Base-by-base conservation (phyloP, 2,113 vertebrate genomes). In the Orthonyx spaldingii region DNA sequence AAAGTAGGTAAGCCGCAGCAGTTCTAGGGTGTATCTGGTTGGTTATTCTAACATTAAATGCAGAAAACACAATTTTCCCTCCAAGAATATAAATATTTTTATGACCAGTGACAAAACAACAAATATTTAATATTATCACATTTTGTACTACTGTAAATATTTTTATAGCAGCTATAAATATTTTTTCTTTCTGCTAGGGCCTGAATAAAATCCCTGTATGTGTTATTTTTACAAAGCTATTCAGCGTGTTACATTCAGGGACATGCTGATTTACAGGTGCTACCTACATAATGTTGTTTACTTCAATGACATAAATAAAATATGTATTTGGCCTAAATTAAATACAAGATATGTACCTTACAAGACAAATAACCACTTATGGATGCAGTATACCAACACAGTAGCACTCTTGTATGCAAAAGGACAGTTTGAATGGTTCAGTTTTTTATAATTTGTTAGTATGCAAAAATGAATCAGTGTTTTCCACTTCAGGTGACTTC, bases 401-500 rank as follows among this genome's bases (percentile, higher is more conserved):
- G 33, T 41, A 66, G 56, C 60, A 57, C 53, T 91, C 85, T 50
- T 6, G 1, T 39, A 56, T 32, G 39, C 32, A 57, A 70, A 84
- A 81, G 49, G 89, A 64, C 49, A 78, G 52, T 37, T 15, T 78
- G 23, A 81, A 75, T 39, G 18, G 35, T 78, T 93, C 55, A 23
- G 23, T 20, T 93, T 84, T 86, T 68, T 17, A 10, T 28, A 18
- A 93, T 75, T 64, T 88, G 60, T 87, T 92, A 93, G 41, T 53
- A 64, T 75, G 83, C 63, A 90, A 63, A 93, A 94, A 94, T 37
- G 60, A 88, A 92, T 56, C 76, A 88, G 24, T 80, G 64, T 90
- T 94, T 96, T 84, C 88, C 79, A 95, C 92, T 94, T 95, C 89
- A 95, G 70, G 52, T 93, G 89, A 87, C 90, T 95, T 82, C 87